Conservation (phyloP, 2,797 vertebrate genomes). For the Hirundo rustica region DNA sequence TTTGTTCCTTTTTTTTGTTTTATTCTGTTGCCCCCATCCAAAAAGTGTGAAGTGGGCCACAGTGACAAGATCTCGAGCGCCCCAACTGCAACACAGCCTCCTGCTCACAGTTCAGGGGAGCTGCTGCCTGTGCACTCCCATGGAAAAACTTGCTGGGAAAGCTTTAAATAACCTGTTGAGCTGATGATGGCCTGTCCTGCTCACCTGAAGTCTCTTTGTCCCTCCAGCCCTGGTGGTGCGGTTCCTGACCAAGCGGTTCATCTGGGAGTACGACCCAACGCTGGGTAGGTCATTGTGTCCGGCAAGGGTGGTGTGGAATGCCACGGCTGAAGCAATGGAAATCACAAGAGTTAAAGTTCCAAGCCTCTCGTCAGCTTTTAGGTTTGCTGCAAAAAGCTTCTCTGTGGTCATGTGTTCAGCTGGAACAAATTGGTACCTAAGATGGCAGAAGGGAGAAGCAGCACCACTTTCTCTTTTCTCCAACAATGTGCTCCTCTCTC, state of each 20-base stretch:
- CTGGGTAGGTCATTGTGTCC: slow-evolving; percentile 82
- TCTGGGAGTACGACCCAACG: slow-evolving; percentile 98
- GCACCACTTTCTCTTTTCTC: background rate
- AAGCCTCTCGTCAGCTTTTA: background rate
- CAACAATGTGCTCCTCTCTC: background rate
- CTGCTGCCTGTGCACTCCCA: background rate
- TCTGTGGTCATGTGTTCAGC: background rate
- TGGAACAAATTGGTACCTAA: background rate
- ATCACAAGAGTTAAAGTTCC: background rate
- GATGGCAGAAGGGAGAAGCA: background rate
- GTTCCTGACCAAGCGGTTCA: slow-evolving; percentile 95
- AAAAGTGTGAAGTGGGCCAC: background rate
- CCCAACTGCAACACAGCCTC: background rate
- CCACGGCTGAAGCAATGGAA: background rate
- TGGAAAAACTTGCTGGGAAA: background rate
- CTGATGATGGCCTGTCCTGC: background rate
- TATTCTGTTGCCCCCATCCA: background rate
- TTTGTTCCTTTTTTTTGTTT: too few species aligned
- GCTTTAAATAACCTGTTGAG: background rate
- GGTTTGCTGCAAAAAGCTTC: background rate
- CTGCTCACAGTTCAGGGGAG: background rate
- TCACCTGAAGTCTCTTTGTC: slow-evolving; percentile 29
- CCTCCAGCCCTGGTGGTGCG: slow-evolving; percentile 91
- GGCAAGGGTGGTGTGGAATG: background rate
- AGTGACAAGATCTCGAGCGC: background rate